A percentile compares a stretch with the other conserved stretches of the same genome.
These are phyloP conservation scores for Nemurella pictetii DNA, from an alignment of 2,888 invertebrate genomes.

Conservation along the genomic window DNA sequence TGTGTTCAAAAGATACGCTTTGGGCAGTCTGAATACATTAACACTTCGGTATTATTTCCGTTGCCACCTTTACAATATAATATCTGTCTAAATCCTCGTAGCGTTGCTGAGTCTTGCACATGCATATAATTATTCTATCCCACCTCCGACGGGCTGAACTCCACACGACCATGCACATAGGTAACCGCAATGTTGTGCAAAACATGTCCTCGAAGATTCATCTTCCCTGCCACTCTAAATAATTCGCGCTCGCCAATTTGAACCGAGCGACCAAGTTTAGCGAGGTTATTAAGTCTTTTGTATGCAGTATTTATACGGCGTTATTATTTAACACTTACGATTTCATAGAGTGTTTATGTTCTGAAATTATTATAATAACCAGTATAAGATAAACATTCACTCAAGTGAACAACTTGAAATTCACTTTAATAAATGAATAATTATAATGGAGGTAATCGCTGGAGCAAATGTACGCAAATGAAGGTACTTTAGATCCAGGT, in stretches of 20 bases:
- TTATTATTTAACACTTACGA: neutral
- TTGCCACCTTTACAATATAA: conserved; percentile 7
- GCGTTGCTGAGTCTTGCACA: neutral
- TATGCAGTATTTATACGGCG: neutral
- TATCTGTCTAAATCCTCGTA: neutral
- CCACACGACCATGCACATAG: neutral
- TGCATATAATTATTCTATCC: conserved; percentile 26
- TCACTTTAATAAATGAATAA: neutral
- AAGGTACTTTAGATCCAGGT: neutral
- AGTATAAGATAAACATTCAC: neutral
- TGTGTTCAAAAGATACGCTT: conserved; percentile 18
- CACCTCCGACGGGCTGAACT: neutral
- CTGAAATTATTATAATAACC: neutral
- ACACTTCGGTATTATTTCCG: conserved; percentile 10
- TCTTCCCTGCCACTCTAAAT: neutral
- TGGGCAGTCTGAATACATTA: conserved; percentile 26
- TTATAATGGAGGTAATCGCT: neutral
- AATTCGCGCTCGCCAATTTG: neutral
- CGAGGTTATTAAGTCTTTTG: neutral
- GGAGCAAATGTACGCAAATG: neutral
- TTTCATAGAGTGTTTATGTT: neutral
- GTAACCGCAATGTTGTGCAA: neutral
- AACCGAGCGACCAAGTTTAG: neutral
- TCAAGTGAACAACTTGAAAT: neutral
- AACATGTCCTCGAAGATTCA: neutral